Evolutionary conservation across 2,888 invertebrate species (phyloP), one percentile per base, ranked within the genome.

Genomic region (Limnephilus rhombicus): DNA sequence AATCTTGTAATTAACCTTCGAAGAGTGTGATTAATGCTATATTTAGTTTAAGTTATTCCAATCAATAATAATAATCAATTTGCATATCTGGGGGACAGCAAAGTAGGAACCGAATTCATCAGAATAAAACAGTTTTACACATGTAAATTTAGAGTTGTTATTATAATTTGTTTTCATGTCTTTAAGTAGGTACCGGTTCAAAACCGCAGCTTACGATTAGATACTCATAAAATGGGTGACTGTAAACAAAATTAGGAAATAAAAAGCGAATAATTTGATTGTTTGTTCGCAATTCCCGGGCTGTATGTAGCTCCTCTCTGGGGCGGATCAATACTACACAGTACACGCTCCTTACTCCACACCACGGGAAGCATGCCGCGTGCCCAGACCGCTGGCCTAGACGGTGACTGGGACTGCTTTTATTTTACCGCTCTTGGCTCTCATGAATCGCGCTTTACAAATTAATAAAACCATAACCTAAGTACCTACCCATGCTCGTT

Each of bases 281-380:
- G 83, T 41, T 34, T 83, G 37, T 34, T 24, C 83, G 83, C 83
- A n/a, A 31, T 37, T 24, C 83, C 83, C 34, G 83, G 37, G 34
- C 34, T 34, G 83, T 41, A 18, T 34, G 37, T 41, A 34, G 83
- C 83, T n/a, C 11, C 83, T 15, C 83, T 18, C 82, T 15, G 83
- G 37, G 83, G 83, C 3, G 83, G 83, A 83, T 83, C 83, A 83
- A 83, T 83, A 83, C 83, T 18, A 83, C 68, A 68, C 68, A 83
- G 37, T 18, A 83, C 68, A 68, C 68, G 24, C 24, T 34, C 83
- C 37, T 83, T 37, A 37, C 83, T 83, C 83, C 83, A 34, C 83
- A 18, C 83, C 83, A 41, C 37, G 83, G 83, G 83, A 41, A 24
- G 82, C 31, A 15, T 82, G 82, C 24, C 34, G 83, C 83, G 18